Base-by-base conservation (phyloP, 37 sponge, comb jelly and placozoan genomes). In the Oscarella lobularis region DNA sequence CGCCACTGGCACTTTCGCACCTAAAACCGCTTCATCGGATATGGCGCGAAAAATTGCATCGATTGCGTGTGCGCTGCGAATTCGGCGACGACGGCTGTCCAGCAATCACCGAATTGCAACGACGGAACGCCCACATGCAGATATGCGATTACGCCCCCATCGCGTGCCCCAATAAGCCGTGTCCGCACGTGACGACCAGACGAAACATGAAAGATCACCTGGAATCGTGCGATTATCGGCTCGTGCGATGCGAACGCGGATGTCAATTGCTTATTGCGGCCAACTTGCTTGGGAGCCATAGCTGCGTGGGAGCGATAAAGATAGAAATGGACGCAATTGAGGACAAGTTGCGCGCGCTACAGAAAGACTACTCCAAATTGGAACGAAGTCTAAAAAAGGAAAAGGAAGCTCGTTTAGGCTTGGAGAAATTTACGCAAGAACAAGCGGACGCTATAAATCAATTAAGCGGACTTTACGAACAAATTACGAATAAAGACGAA, bases 111-210 rank as follows among this genome's bases (percentile, higher is more conserved):
- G 35, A 73, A 29, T 80, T 84, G 3, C 66, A 81, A 5, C 54
- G 67, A 2, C 54, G 73, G 2, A 38, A 67, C 3, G 41, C 14
- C 76, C 84, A 84, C 69, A 38, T 39, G 1, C 39, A 66, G 39
- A 32, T 9, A 3, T 84, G 84, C 40, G 48, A 33, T 6, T 84
- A 20, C 39, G 75, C 34, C 27, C 55, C 41, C 39, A 76, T 84
- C n/a, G 9, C 33, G 33, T 84, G 84, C 40, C 80, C 84, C 0
- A 84, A 84, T 60, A 38, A 66, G 35, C 39, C 69, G 31, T 84
- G 84, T 39, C 31, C 39, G 29, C 72, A 65, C 34, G 4, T 72
- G 14, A 80, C 79, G 55, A 39, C 67, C 4, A 34, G 76, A 40
- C 38, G 73, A 33, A 35, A 35, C n/a, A 38, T 84, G 6, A 31